Evolutionary conservation across 2,113 vertebrate species (phyloP).

Genomic region (Myodes glareolus): DNA sequence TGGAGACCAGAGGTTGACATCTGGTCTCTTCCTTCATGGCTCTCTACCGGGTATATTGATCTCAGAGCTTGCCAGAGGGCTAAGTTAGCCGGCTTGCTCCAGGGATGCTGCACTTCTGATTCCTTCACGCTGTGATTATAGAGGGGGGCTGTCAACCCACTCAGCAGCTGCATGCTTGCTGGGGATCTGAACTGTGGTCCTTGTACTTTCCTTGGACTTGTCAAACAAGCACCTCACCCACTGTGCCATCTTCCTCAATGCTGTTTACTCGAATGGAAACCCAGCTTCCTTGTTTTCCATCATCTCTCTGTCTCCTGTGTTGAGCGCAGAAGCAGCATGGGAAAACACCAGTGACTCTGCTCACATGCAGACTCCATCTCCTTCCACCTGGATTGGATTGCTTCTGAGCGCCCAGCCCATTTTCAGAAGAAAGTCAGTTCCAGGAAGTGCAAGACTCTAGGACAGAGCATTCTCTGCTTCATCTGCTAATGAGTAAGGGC

Average conservation of each 20-base stretch:
- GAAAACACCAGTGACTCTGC: constrained; percentile 7
- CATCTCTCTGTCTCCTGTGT: not conserved
- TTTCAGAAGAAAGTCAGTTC: constrained; percentile 77
- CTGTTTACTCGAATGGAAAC: not conserved
- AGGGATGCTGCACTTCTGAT: not conserved
- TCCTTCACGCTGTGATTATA: not conserved
- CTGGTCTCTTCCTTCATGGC: not conserved
- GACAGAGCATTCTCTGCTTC: constrained; percentile 73
- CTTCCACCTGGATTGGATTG: constrained; percentile 44
- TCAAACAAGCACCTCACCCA: too few species aligned
- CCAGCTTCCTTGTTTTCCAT: not conserved
- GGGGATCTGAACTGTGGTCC: not conserved
- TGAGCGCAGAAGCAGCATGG: not conserved
- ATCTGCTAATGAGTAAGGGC: constrained; percentile 72
- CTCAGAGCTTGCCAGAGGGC: not conserved
- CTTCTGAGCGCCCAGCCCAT: constrained; percentile 67
- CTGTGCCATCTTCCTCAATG: not conserved
- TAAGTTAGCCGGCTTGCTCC: not conserved
- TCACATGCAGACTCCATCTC: constrained; percentile 8
- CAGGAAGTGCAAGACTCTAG: constrained; percentile 64
- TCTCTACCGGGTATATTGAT: not conserved
- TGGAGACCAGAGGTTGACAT: not conserved
- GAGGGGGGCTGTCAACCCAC: too few species aligned
- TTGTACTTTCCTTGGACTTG: not conserved
- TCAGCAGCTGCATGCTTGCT: not conserved